Percentiles rank a stretch among this genome's conserved stretches.
Conservation (phyloP, 92 coral and sea anemone species). For the Umimayanthus kanabou region DNA sequence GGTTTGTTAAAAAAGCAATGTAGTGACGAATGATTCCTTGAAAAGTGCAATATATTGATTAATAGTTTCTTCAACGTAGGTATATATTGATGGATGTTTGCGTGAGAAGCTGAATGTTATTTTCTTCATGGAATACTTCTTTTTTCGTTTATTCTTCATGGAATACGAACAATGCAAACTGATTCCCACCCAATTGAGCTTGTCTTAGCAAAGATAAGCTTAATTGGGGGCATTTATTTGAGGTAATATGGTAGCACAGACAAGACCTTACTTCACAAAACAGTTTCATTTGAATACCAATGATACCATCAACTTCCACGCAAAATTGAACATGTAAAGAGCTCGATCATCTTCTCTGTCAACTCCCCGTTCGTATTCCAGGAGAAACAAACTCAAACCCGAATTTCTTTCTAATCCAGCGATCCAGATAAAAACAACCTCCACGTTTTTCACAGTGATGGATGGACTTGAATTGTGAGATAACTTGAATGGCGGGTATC, state of each 20-base stretch:
- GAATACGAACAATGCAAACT: neutral
- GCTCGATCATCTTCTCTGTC: neutral
- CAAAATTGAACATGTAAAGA: no score
- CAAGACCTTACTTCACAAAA: neutral
- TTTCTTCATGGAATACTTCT: no score
- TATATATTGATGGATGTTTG: no score
- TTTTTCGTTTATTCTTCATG: neutral
- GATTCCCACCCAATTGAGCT: neutral
- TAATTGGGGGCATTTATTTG: neutral
- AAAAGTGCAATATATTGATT: no score
- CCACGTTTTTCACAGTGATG: neutral
- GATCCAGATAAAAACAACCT: neutral
- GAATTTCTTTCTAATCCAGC: neutral
- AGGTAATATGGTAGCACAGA: no score
- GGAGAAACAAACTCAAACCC: neutral
- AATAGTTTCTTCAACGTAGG: no score
- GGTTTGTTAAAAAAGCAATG: no score
- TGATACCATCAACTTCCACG: neutral
- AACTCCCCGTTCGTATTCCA: neutral
- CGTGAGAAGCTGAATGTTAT: no score
- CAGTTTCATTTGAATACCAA: neutral
- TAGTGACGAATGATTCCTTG: no score
- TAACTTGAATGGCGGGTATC: slow-evolving; percentile 23
- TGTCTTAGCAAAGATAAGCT: no score
- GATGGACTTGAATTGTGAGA: neutral